These are phyloP conservation scores for Ammodytes marinus DNA, from an alignment of 2,113 vertebrate species.

Conservation along the genomic window DNA sequence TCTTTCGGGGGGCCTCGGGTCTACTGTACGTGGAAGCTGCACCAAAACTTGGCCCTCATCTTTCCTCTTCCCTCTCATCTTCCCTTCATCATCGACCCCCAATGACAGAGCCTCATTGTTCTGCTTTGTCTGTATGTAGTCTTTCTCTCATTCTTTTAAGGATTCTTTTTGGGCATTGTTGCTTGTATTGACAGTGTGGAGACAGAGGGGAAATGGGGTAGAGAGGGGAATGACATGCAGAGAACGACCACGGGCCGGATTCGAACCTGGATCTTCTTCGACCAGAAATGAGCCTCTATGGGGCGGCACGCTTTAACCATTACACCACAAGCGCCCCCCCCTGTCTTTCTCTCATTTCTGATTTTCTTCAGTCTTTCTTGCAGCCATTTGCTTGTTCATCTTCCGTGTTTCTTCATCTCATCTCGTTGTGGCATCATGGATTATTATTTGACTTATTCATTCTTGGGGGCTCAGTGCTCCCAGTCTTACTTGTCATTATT, in stretches of 20 bases:
- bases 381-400: constrained; percentile 55
- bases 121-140: constrained; percentile 43
- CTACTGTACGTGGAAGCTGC: constrained; percentile 23
- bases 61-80: constrained; percentile 54
- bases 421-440: constrained; percentile 72
- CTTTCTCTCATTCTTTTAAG: constrained; percentile 12
- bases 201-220: too few species aligned
- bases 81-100: constrained; percentile 42
- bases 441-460: constrained; percentile 76
- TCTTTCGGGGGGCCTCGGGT: neutral
- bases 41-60: constrained; percentile 40
- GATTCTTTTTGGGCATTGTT: too few species aligned
- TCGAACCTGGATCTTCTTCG: too few species aligned
- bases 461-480: constrained; percentile 53
- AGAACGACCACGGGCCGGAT: too few species aligned
- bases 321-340: too few species aligned
- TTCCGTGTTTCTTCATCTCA: constrained; percentile 53
- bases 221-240: too few species aligned
- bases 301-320: too few species aligned
- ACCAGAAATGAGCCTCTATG: too few species aligned
- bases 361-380: constrained; percentile 22
- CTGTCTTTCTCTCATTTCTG: constrained; percentile 26
- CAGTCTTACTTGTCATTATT: constrained; percentile 44
- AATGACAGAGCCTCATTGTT: constrained; percentile 81
- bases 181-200: too few species aligned